Evolutionary conservation across 2,888 invertebrate species (phyloP), one percentile per base, ranked within the genome.

Genomic region (Mimumesa dahlbomi): DNA sequence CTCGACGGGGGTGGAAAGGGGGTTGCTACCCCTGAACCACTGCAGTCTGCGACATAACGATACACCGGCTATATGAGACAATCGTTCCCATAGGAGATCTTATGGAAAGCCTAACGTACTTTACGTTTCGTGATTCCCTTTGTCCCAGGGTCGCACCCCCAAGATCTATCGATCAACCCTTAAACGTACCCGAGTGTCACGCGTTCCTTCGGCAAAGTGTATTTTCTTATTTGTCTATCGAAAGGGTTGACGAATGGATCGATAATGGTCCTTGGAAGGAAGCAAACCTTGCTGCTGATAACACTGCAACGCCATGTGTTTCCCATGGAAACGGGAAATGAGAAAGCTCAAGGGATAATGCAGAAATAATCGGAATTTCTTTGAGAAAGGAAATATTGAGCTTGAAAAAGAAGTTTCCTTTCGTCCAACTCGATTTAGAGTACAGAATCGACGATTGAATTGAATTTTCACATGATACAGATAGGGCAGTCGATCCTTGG

Each of bases 151-250:
- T n/a, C 9, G 36, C 29, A 19, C 22, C 25, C 19, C 34, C 2
- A 18, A 31, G n/a, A 53, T 66, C 54, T 54, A 63, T 63, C 50
- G 34, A 56, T 50, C 50, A 62, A 36, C 4, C 18, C 19, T 16
- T 13, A 13, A 40, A n/a, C n/a, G n/a, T n/a, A n/a, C n/a, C n/a
- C n/a, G n/a, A n/a, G n/a, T n/a, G n/a, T 34, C n/a, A 14, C 13
- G 19, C 45, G 29, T 42, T 29, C 16, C 54, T 63, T 49, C 43
- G n/a, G 42, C 31, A 11, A 43, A 25, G 18, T 14, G 42, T 25
- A 14, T 16, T 42, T 49, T 43, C 19, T 59, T 48, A 52, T 48
- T 61, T 50, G 7, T 16, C 14, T 42, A 56, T 63, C 49, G 62
- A 36, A 62, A 43, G 42, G 25, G 14, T 31, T 38, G 52, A 52